Percentiles rank a stretch among this genome's conserved stretches.
Conservation (phyloP, 2,888 invertebrate species). For the Escarpia spicata region DNA sequence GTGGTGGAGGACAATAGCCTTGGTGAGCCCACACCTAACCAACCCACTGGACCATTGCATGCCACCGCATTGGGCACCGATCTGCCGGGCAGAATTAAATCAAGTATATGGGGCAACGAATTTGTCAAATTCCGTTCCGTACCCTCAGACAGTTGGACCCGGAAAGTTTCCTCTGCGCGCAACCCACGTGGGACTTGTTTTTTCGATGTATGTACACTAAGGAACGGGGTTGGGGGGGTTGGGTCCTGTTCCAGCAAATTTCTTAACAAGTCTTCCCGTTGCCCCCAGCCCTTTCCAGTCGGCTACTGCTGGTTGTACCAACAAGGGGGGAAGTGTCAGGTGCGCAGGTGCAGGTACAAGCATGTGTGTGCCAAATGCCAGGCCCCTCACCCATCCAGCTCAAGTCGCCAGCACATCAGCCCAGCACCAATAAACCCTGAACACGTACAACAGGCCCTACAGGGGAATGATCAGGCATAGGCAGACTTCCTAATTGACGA, state of each 20-base stretch:
- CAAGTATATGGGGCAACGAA: not conserved
- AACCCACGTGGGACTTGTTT: not conserved
- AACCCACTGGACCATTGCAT: not conserved
- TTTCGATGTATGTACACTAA: not conserved
- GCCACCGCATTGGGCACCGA: not conserved
- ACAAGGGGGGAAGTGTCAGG: not conserved
- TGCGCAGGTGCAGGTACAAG: not conserved
- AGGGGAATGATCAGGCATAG: not conserved
- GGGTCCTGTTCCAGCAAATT: too few relatives aligned
- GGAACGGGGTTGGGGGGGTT: too few relatives aligned
- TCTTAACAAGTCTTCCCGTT: too few relatives aligned
- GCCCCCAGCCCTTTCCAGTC: too few relatives aligned
- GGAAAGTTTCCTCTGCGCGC: not conserved
- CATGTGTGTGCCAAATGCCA: not conserved
- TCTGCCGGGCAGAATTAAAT: not conserved
- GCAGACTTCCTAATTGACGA: too few relatives aligned
- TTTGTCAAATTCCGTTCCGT: not conserved
- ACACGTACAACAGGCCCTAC: not conserved
- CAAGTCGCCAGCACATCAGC: not conserved
- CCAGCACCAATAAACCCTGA: not conserved
- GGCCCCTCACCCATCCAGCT: not conserved
- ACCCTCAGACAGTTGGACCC: not conserved
- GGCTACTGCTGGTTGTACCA: not conserved
- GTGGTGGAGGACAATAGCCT: not conserved
- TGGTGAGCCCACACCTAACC: not conserved